phyloP scores from a whole-genome alignment of 2,888 invertebrate species.

The Bruchidius siliquastri region DNA sequence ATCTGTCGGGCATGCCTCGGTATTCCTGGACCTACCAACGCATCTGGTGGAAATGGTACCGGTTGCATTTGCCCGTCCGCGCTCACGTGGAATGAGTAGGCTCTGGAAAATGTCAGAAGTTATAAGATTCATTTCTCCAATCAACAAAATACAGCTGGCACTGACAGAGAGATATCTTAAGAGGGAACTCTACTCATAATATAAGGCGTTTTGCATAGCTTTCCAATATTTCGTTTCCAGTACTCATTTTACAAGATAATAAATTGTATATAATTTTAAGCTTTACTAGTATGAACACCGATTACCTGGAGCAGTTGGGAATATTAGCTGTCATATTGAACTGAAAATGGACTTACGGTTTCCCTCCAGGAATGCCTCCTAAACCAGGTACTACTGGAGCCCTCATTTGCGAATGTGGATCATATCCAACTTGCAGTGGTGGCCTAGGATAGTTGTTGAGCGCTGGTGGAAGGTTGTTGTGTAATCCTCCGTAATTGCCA shows the following conservation, averaged over 20 bases:
- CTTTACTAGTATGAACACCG: no score
- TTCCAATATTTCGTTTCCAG: no score
- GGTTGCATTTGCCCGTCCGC: slow-evolving; percentile 83
- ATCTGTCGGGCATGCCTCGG: slow-evolving; percentile 87
- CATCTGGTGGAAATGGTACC: slow-evolving; percentile 93
- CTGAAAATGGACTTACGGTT: slow-evolving; percentile 77
- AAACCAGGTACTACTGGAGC: slow-evolving; percentile 61
- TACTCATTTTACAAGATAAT: no score
- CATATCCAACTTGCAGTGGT: slow-evolving; percentile 62
- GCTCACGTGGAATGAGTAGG: slow-evolving; percentile 92
- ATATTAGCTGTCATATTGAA: not conserved
- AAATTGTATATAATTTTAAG: no score
- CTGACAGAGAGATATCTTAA: no score
- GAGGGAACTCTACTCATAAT: no score
- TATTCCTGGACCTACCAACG: slow-evolving; percentile 86
- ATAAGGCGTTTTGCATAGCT: no score
- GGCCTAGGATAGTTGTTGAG: slow-evolving; percentile 64
- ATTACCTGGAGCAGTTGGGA: no score
- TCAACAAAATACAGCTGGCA: no score
- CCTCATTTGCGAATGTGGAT: slow-evolving; percentile 64
- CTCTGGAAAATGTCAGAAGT: slow-evolving; percentile 51
- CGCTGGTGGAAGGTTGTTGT: slow-evolving; percentile 62
- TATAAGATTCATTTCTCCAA: no score
- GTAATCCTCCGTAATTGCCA: slow-evolving; percentile 54
- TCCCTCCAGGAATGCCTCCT: slow-evolving; percentile 73